Conservation (phyloP, 2,113 vertebrate species). For the Elephantulus edwardii region DNA sequence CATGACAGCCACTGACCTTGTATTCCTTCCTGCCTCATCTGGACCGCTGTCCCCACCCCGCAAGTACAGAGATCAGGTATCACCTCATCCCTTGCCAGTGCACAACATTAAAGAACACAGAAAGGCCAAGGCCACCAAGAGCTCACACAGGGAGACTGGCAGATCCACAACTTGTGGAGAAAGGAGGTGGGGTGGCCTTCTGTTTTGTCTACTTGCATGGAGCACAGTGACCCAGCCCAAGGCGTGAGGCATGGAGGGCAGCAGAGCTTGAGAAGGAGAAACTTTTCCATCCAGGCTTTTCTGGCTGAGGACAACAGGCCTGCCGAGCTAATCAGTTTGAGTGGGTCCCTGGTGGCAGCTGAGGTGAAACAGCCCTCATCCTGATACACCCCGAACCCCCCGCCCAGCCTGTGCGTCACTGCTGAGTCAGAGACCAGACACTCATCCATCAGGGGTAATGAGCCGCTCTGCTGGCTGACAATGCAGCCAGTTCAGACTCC, state of each 20-base stretch:
- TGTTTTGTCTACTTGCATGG: not conserved
- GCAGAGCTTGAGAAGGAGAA: not conserved
- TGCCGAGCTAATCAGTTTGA: slow-evolving; percentile 75
- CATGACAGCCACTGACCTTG: not conserved
- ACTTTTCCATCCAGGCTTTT: not conserved
- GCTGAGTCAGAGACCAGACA: slow-evolving; percentile 77
- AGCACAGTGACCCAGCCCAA: not conserved
- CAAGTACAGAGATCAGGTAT: not conserved
- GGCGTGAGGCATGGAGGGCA: accelerated
- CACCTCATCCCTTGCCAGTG: not conserved
- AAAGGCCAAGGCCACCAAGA: not conserved
- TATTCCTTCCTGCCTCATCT: not conserved
- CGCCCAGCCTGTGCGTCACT: slow-evolving; percentile 6
- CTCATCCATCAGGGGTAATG: slow-evolving; percentile 71
- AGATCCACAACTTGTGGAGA: not conserved
- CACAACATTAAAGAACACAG: not conserved
- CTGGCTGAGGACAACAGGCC: slow-evolving; percentile 42
- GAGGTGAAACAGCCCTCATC: slow-evolving; percentile 40
- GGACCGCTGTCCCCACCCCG: not conserved
- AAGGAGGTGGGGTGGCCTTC: not conserved
- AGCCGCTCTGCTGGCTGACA: not conserved
- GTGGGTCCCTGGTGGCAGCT: slow-evolving; percentile 54
- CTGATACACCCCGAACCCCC: not conserved
- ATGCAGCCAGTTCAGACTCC: slow-evolving; percentile 33
- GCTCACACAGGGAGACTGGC: not conserved